Percentiles rank a stretch among this genome's conserved stretches.
These are phyloP conservation scores for Ethmia dodecea DNA, from an alignment of 2,888 invertebrate species.

Conservation along the genomic window DNA sequence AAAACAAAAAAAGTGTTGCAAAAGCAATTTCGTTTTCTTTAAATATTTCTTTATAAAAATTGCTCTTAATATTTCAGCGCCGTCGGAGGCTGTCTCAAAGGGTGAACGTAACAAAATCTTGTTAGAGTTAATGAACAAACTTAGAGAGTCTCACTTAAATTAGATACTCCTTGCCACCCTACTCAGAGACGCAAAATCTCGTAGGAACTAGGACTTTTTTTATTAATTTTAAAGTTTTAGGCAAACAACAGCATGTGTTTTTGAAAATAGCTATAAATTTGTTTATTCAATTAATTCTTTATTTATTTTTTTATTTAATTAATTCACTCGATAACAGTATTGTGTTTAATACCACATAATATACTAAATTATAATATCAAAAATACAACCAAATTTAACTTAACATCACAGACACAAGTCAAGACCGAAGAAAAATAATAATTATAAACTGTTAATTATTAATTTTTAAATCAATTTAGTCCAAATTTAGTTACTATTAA, in stretches of 20 bases:
- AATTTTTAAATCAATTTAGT: too few species aligned
- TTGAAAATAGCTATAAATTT: background rate
- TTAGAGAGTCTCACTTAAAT: conserved; percentile 56
- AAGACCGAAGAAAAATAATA: too few species aligned
- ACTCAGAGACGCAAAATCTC: conserved; percentile 10
- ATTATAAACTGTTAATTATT: too few species aligned
- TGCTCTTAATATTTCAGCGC: conserved; percentile 48
- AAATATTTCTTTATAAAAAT: conserved; percentile 27
- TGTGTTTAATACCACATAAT: too few species aligned
- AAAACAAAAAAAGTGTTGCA: conserved; percentile 1
- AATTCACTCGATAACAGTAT: too few species aligned
- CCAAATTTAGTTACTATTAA: too few species aligned
- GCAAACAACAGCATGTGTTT: background rate
- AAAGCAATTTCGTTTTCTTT: conserved; percentile 16
- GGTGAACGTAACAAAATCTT: conserved; percentile 57
- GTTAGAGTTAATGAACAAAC: conserved; percentile 71
- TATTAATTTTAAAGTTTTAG: background rate
- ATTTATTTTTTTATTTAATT: background rate
- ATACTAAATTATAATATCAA: too few species aligned
- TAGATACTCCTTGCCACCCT: conserved; percentile 41
- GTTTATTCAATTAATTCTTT: background rate
- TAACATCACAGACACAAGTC: too few species aligned
- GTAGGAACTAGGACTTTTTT: background rate
- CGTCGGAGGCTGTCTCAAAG: conserved; percentile 45
- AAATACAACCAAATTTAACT: too few species aligned